phyloP scores from a whole-genome alignment of 2,888 invertebrate genomes.

The Disparrhopalites patrizii region DNA sequence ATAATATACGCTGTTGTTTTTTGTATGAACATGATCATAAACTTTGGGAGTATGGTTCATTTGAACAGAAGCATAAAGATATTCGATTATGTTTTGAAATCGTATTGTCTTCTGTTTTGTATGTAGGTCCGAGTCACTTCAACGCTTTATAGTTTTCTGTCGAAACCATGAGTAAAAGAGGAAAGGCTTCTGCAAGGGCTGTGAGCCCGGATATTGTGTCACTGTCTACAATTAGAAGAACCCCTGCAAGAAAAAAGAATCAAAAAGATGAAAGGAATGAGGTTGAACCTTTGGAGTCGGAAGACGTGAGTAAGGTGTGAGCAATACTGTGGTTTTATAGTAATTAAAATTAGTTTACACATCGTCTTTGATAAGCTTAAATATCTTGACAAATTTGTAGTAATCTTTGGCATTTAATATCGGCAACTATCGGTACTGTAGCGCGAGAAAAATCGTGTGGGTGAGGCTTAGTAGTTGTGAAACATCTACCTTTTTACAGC shows the following conservation, averaged over 20 bases:
- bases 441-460: too few species aligned
- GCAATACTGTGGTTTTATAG: background rate
- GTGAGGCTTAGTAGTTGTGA: too few species aligned
- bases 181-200: slow-evolving; percentile 4
- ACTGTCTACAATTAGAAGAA: slow-evolving; percentile 9
- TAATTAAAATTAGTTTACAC: background rate
- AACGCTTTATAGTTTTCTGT: too few species aligned
- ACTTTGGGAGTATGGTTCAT: too few species aligned
- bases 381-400: background rate
- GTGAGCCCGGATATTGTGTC: slow-evolving; percentile 17
- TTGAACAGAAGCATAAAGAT: too few species aligned
- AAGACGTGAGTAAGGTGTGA: background rate
- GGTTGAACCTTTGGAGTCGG: background rate
- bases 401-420: too few species aligned
- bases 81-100: too few species aligned
- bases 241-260: slow-evolving; percentile 1
- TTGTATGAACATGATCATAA: too few species aligned
- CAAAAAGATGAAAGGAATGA: background rate
- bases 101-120: too few species aligned
- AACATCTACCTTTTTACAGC: background rate
- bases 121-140: too few species aligned
- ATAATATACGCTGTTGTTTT: too few species aligned
- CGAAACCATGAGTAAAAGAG: slow-evolving; percentile 5
- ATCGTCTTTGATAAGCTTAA: slow-evolving; percentile 3
- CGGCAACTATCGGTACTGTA: too few species aligned